These are phyloP conservation scores for Anarrhichthys ocellatus DNA, from an alignment of 2,113 vertebrate species.

Conservation along the genomic window DNA sequence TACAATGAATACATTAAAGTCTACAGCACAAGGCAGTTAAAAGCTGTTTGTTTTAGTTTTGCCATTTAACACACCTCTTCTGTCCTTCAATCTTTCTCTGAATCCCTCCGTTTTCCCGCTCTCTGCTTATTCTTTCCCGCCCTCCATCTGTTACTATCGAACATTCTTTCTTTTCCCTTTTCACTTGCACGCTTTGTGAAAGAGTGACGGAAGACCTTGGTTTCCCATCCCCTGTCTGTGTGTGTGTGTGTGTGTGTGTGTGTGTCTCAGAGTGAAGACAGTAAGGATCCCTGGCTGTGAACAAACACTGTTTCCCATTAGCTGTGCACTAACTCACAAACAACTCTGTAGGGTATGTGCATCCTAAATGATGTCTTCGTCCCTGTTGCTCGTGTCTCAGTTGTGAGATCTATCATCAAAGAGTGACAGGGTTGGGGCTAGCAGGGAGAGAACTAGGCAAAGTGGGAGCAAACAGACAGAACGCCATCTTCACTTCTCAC, in stretches of 20 bases:
- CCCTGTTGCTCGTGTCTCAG: neutral
- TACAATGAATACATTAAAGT: neutral
- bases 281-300: neutral
- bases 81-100: neutral
- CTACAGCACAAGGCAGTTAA: neutral
- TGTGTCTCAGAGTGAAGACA: neutral
- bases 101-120: neutral
- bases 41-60: neutral
- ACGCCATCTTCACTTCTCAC: constrained; percentile 6
- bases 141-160: neutral
- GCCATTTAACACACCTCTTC: neutral
- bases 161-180: neutral
- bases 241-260: neutral
- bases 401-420: neutral
- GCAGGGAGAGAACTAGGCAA: neutral
- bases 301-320: constrained; percentile 2
- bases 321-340: constrained; percentile 14
- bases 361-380: neutral
- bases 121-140: neutral
- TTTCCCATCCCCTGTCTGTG: neutral
- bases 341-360: neutral
- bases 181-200: neutral
- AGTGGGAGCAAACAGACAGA: constrained; percentile 1
- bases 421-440: neutral
- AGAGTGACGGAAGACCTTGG: neutral